Conservation (phyloP, 2,888 invertebrate species). For the Nomada fabriciana region DNA sequence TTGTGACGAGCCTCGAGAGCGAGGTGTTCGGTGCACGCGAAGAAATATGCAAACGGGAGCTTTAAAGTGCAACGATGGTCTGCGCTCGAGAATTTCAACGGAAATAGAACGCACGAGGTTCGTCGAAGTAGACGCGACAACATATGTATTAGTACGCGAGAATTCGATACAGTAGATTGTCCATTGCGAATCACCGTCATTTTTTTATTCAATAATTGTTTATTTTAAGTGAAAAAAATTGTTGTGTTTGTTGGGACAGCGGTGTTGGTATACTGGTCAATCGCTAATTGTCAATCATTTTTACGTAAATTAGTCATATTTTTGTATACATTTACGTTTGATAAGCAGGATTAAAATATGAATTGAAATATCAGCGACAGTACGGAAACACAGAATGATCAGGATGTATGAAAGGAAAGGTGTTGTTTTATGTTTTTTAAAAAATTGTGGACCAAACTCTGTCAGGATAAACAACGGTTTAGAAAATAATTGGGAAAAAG, state of each 20-base stretch:
- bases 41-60: constrained; percentile 43
- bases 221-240: not conserved
- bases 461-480: too few relatives aligned
- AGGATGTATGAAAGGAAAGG: too few relatives aligned
- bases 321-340: too few relatives aligned
- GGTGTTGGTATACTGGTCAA: not conserved
- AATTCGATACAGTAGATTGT: constrained; percentile 63
- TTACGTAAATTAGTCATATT: too few relatives aligned
- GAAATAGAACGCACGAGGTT: constrained; percentile 61
- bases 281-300: too few relatives aligned
- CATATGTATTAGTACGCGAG: constrained; percentile 51
- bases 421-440: too few relatives aligned
- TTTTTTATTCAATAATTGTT: constrained; percentile 29
- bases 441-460: too few relatives aligned
- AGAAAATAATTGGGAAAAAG: too few relatives aligned
- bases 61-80: constrained; percentile 63
- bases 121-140: constrained; percentile 55
- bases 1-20: constrained; percentile 49
- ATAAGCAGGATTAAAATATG: too few relatives aligned
- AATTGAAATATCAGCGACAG: too few relatives aligned
- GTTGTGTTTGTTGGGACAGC: not conserved
- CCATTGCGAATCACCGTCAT: not conserved
- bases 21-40: constrained; percentile 43
- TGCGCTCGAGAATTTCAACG: constrained; percentile 58
- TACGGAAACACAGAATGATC: too few relatives aligned